Evolutionary conservation across 2,113 vertebrate species (phyloP), one percentile per base, ranked within the genome.

Genomic region (Melanotaenia duboulayi): DNA sequence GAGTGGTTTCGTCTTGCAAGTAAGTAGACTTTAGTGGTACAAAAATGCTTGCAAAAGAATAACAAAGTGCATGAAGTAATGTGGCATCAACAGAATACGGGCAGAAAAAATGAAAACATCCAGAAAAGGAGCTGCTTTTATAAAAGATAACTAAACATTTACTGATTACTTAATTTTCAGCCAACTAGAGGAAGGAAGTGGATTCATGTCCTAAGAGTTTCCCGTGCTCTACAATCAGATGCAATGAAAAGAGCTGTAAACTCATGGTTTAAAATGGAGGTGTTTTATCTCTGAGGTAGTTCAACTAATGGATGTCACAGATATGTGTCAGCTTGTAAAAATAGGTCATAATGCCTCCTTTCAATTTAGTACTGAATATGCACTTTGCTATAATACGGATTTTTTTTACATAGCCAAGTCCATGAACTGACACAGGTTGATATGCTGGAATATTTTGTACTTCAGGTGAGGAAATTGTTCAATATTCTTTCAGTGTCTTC

Each of bases 401-500:
- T 48, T 48, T 19, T 48, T 48, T 35, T 7, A 48, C 16, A 48
- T 17, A n/a, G 44, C 22, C 16, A 8, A 7, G 57, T n/a, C 12
- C 16, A 19, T 25, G 22, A 59, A 28, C 44, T 14, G 17, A 14
- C 8, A 7, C 20, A 1, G 13, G 57, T 14, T 65, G 22, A 62
- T 22, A 61, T 32, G 28, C 51, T 50, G 13, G 39, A 25, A 19
- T 42, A 37, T 46, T 49, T 20, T 46, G 51, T 44, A 40, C 35
- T 67, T 66, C 28, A 56, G 25, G 40, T 67, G 49, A 44, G 39
- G 23, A 76, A 74, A 70, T 70, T 16, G 49, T 61, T 62, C 62
- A 64, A 35, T 58, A 54, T 66, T 48, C 23, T 49, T 23, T 17
- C 9, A 12, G 12, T 39, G 32, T 13, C n/a, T 62, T 40, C 49